These are phyloP conservation scores for Amiota communis DNA, from an alignment of 2,888 invertebrate genomes.

Conservation along the genomic window DNA sequence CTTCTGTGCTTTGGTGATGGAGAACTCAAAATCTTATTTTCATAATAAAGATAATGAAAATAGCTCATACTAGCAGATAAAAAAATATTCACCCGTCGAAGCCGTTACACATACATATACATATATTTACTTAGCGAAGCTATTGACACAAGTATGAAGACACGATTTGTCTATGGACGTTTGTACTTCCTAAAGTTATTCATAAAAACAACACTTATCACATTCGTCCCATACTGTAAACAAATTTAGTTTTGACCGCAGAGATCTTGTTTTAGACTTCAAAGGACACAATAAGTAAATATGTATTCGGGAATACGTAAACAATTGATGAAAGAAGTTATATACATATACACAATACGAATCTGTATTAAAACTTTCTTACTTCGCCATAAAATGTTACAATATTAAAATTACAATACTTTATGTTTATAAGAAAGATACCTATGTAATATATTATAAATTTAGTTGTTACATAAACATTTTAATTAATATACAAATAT, in stretches of 20 bases:
- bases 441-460: constrained; percentile 19
- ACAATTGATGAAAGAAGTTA: constrained; percentile 14
- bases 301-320: constrained; percentile 22
- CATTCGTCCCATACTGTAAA: too few relatives aligned
- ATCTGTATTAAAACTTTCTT: constrained; percentile 21
- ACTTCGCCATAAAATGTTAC: constrained; percentile 19
- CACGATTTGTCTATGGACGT: too few relatives aligned
- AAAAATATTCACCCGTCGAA: too few relatives aligned
- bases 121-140: too few relatives aligned
- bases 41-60: neutral
- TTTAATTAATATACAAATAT: constrained; percentile 16
- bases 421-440: constrained; percentile 19
- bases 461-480: constrained; percentile 26
- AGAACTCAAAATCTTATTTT: neutral
- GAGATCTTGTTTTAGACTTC: neutral
- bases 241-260: neutral
- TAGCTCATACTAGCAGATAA: too few relatives aligned
- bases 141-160: too few relatives aligned
- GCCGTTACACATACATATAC: neutral
- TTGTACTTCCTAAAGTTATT: too few relatives aligned
- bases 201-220: too few relatives aligned
- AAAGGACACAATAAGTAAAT: neutral
- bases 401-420: neutral
- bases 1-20: neutral
- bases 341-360: constrained; percentile 9